Evolutionary conservation across 2,113 vertebrate species (phyloP), one percentile per base, ranked within the genome.

Genomic region (Silurus meridionalis): DNA sequence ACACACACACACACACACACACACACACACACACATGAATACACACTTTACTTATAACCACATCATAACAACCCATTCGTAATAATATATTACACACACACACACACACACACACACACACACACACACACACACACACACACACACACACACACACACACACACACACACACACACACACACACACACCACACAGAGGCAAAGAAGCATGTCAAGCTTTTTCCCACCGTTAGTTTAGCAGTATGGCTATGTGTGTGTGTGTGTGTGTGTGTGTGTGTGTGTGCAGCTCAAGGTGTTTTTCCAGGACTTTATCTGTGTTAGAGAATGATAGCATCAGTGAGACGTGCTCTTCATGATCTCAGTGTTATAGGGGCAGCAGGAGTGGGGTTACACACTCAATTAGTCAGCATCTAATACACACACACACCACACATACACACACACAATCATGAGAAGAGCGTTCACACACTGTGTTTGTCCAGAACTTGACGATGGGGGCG

Each of bases 401-500:
- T 37, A 66, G 55, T 64, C 63, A 64, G 52, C 48, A 83, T 64
- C 53, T 66, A 60, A 83, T 80, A 28, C 57, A 57, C 83, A 21
- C 75, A 69, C 81, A 57, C 58, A 69, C 81, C 81, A 57, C 58
- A 69, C 81, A 50, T 81, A 69, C 80, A 83, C 53, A 25, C 72
- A 72, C 82, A 17, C 19, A 69, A n/a, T 25, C 69, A 15, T 50
- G 79, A 17, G 80, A 83, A 84, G 55, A 28, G 11, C 37, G n/a
- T 6, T 53, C 72, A 25, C 92, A 0, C 94, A 99, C 98, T 91
- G 98, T 99, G 91, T 99, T 99, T 92, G 97, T 97, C 98, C 98
- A 99, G 94, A 99, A 99, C 93, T 99, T 99, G 91, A 98, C 98
- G 88, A 99, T 99, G 61, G 98, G 98, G 82, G 98, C 98, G 81